Evolutionary conservation across 2,888 invertebrate genomes (phyloP).

Genomic region (Allygus modestus): DNA sequence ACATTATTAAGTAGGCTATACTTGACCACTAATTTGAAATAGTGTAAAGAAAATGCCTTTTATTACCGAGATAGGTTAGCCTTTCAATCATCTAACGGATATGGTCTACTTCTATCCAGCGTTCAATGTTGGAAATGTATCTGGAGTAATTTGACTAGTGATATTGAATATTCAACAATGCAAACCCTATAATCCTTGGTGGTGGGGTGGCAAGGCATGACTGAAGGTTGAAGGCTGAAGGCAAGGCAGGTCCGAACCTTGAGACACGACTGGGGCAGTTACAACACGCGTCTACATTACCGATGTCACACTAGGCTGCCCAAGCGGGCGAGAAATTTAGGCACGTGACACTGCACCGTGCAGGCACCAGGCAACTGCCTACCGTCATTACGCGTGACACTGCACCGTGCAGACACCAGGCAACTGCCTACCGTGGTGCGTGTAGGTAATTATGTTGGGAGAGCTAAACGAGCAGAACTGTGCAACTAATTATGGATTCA

Average conservation of each 20-base stretch:
- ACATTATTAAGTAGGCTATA: too few species aligned
- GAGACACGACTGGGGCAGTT: not conserved
- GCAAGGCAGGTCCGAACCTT: not conserved
- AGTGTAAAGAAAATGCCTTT: too few species aligned
- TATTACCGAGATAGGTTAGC: too few species aligned
- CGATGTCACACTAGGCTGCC: constrained; percentile 16
- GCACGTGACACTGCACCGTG: not conserved
- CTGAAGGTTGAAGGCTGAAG: not conserved
- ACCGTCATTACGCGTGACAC: not conserved
- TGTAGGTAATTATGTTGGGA: not conserved
- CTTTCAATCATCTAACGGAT: too few species aligned
- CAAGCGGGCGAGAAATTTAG: constrained; percentile 9
- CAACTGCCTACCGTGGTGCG: not conserved
- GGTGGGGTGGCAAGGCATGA: not conserved
- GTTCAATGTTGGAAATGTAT: too few species aligned
- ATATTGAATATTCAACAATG: too few species aligned
- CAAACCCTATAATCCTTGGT: not conserved
- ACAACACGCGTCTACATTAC: not conserved
- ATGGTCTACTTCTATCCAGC: too few species aligned
- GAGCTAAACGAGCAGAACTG: constrained; percentile 11
- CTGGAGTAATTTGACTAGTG: too few species aligned
- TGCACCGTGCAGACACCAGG: not conserved
- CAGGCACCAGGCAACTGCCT: too few species aligned
- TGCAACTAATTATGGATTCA: not conserved
- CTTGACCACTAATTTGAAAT: too few species aligned